Evolutionary conservation across 2,888 invertebrate species (phyloP).

Genomic region (Drosophila subquinaria): DNA sequence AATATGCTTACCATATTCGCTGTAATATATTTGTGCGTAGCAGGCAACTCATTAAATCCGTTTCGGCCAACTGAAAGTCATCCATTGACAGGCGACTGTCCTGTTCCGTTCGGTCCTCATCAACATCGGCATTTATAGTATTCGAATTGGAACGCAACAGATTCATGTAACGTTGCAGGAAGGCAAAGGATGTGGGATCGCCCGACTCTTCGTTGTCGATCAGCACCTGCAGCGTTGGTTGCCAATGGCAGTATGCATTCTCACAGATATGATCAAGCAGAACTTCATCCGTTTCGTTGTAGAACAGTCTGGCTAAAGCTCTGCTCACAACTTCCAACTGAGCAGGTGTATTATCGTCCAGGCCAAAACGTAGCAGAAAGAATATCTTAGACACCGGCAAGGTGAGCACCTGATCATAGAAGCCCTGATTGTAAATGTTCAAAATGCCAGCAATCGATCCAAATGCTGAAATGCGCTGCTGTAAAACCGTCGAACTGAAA

Average conservation of each 20-base stretch:
- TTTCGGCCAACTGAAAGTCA: slow-evolving; percentile 94
- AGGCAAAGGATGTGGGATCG: slow-evolving; percentile 86
- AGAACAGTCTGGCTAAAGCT: slow-evolving; percentile 91
- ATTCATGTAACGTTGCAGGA: slow-evolving; percentile 87
- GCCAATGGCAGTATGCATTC: slow-evolving; percentile 88
- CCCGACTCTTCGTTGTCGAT: slow-evolving; percentile 56
- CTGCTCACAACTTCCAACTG: slow-evolving; percentile 91
- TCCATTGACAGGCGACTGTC: slow-evolving; percentile 89
- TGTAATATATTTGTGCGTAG: slow-evolving; percentile 91
- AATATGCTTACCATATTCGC: slow-evolving; percentile 87
- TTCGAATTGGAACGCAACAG: slow-evolving; percentile 75
- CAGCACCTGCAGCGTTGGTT: slow-evolving; percentile 87
- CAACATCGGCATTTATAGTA: slow-evolving; percentile 77
- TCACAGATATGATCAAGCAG: slow-evolving; percentile 89
- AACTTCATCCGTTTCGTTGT: slow-evolving; percentile 92
- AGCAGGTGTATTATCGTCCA: slow-evolving; percentile 92
- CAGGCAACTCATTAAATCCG: slow-evolving; percentile 91
- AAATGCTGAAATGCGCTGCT: slow-evolving; percentile 93
- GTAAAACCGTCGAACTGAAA: slow-evolving; percentile 89
- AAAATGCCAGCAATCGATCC: slow-evolving; percentile 92
- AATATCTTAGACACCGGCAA: slow-evolving; percentile 92
- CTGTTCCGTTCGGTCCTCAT: slow-evolving; percentile 82
- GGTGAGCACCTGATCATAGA: slow-evolving; percentile 91
- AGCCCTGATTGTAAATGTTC: slow-evolving; percentile 90
- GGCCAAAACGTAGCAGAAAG: slow-evolving; percentile 92